Evolutionary conservation across 2,113 vertebrate species (phyloP).

Genomic region (Riparia riparia): DNA sequence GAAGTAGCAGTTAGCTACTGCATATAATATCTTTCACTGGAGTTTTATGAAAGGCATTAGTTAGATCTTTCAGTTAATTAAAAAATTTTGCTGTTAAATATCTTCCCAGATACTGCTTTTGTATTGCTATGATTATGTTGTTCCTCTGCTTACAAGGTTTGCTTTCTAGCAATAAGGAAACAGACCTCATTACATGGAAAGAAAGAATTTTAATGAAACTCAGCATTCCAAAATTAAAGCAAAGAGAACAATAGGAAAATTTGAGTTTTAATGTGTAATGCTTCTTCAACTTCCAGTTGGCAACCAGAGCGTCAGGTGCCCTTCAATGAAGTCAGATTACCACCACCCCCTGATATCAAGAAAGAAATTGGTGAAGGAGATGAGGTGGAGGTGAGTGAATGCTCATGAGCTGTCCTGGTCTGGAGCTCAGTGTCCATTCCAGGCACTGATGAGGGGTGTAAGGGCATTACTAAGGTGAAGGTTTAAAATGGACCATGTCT

Average conservation of each 20-base stretch:
- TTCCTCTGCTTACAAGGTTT: not conserved
- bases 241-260: not conserved
- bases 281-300: constrained; percentile 82
- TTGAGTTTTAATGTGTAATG: not conserved
- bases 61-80: not conserved
- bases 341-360: constrained; percentile 89
- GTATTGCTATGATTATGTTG: not conserved
- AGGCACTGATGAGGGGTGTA: not conserved
- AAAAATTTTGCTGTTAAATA: not conserved
- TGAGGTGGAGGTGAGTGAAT: constrained; percentile 91
- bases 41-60: not conserved
- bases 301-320: constrained; percentile 97
- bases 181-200: not conserved
- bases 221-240: not conserved
- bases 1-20: not conserved
- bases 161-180: not conserved
- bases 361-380: constrained; percentile 96
- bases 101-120: not conserved
- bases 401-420: not conserved
- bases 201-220: not conserved
- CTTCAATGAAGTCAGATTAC: constrained; percentile 93
- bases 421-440: not conserved
- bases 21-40: not conserved
- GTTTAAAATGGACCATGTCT: not conserved
- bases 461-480: not conserved